Evolutionary conservation across 2,888 invertebrate genomes (phyloP).

Genomic region (Drosophila mimica): DNA sequence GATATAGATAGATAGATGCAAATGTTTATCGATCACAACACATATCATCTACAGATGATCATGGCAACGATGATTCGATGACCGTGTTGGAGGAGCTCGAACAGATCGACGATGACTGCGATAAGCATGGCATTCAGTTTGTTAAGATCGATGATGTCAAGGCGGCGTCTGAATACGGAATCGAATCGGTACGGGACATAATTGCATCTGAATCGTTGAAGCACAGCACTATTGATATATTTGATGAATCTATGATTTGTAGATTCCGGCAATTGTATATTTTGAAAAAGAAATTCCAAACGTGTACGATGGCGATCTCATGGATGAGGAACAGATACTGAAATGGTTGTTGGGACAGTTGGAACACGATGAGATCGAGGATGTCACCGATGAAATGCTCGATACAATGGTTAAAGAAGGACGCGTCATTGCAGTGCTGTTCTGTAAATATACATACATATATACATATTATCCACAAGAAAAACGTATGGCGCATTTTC

Average conservation of each 20-base stretch:
- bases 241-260: constrained; percentile 30
- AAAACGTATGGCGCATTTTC: constrained; percentile 27
- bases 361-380: constrained; percentile 97
- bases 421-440: constrained; percentile 94
- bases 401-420: constrained; percentile 95
- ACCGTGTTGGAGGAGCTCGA: constrained; percentile 93
- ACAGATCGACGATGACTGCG: constrained; percentile 97
- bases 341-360: constrained; percentile 95
- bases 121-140: constrained; percentile 95
- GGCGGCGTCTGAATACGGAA: constrained; percentile 94
- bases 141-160: constrained; percentile 95
- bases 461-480: background rate
- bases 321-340: constrained; percentile 94
- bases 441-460: constrained; percentile 89
- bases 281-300: constrained; percentile 97
- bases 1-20: constrained; percentile 5
- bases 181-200: constrained; percentile 86
- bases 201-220: background rate
- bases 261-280: constrained; percentile 94
- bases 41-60: constrained; percentile 89
- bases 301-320: constrained; percentile 95
- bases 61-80: constrained; percentile 95
- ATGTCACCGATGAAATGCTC: constrained; percentile 97
- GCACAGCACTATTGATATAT: constrained; percentile 6
- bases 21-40: constrained; percentile 16